phyloP scores from a whole-genome alignment of 2,113 vertebrate genomes.

The Taurulus bubalis region DNA sequence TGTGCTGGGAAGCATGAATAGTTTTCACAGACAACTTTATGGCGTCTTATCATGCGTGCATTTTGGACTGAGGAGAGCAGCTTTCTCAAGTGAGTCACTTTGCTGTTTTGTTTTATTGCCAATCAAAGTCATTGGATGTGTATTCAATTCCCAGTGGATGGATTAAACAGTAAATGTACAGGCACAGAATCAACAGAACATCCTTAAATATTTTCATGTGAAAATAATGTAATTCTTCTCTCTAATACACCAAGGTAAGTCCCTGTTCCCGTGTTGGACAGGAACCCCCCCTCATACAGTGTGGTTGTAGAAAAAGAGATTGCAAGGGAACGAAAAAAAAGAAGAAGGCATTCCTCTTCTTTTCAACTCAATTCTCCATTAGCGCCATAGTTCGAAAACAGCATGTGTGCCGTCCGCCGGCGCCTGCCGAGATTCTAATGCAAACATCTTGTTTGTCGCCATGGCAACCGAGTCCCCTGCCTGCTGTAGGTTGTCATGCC shows the following conservation, averaged over 20 bases:
- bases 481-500: constrained; percentile 79
- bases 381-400: constrained; percentile 29
- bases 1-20: constrained; percentile 7
- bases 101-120: constrained; percentile 22
- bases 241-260: constrained; percentile 29
- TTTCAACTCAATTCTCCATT: constrained; percentile 42
- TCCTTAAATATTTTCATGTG: constrained; percentile 47
- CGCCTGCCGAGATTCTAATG: constrained; percentile 63
- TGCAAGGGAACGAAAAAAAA: constrained; percentile 20
- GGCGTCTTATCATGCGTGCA: background rate
- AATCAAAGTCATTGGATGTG: constrained; percentile 65
- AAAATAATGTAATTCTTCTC: constrained; percentile 42
- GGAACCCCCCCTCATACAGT: constrained; percentile 1
- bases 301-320: constrained; percentile 8
- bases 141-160: constrained; percentile 41
- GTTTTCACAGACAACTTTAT: constrained; percentile 24
- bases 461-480: constrained; percentile 83
- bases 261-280: constrained; percentile 14
- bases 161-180: constrained; percentile 41
- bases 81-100: constrained; percentile 26
- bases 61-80: background rate
- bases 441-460: constrained; percentile 84
- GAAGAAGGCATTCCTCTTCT: constrained; percentile 26
- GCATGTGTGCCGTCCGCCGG: constrained; percentile 54
- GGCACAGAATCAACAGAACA: constrained; percentile 35